These are phyloP conservation scores for Taeniopygia guttata DNA, from an alignment of 2,797 vertebrate genomes.

Conservation along the genomic window DNA sequence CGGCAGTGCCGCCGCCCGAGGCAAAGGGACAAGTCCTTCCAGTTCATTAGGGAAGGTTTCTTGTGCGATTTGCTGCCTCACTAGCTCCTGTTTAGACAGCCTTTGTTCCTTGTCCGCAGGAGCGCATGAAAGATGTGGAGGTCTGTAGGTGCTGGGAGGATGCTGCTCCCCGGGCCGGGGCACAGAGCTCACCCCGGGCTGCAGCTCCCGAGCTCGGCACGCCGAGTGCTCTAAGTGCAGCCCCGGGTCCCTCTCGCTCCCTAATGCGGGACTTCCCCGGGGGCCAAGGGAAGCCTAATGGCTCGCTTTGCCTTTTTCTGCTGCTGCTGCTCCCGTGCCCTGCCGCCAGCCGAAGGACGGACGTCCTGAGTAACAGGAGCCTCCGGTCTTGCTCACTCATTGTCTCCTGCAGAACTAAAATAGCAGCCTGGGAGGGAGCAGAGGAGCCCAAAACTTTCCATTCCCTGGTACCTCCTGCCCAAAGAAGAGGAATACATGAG, in stretches of 20 bases:
- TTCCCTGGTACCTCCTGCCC: not conserved
- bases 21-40: slow-evolving; percentile 64
- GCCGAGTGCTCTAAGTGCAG: not conserved
- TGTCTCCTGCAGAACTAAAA: slow-evolving; percentile 35
- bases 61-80: slow-evolving; percentile 62
- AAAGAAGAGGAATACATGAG: not conserved
- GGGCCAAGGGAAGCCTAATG: not conserved
- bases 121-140: slow-evolving; percentile 23
- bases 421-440: not conserved
- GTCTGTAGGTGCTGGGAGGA: not conserved
- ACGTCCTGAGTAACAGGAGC: not conserved
- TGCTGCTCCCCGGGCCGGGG: not conserved
- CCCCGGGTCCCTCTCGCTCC: not conserved
- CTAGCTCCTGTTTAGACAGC: slow-evolving; percentile 59
- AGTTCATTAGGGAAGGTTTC: slow-evolving; percentile 69
- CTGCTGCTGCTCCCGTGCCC: not conserved
- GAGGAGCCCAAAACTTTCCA: slow-evolving; percentile 25
- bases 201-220: not conserved
- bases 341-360: not conserved
- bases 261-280: not conserved
- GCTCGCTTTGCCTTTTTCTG: not conserved
- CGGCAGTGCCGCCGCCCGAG: not conserved
- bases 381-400: not conserved
- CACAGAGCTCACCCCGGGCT: not conserved
- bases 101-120: not conserved